Conservation (phyloP, 2,113 vertebrate genomes). For the Myiagra hebetior region DNA sequence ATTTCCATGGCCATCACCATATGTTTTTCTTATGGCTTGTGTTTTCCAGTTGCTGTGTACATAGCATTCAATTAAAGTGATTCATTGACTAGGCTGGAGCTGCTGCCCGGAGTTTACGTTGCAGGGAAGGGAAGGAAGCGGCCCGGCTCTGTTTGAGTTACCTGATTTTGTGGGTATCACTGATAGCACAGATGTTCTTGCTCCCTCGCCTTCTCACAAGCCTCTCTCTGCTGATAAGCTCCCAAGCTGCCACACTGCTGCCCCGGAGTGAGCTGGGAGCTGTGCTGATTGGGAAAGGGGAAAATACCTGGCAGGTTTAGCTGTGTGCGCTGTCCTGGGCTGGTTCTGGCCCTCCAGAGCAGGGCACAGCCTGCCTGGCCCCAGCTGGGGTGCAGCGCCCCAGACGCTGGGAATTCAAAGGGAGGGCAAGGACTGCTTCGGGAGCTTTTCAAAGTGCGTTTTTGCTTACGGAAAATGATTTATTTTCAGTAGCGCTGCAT, state of each 20-base stretch:
- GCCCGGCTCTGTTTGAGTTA: constrained; percentile 84
- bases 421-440: background rate
- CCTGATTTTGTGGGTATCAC: constrained; percentile 78
- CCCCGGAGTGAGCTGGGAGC: background rate
- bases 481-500: rapidly evolving
- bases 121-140: constrained; percentile 73
- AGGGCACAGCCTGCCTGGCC: background rate
- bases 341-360: background rate
- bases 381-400: too few relatives aligned
- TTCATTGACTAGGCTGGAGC: constrained; percentile 83
- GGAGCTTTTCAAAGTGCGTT: background rate
- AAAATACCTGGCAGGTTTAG: background rate
- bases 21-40: constrained; percentile 84
- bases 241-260: background rate
- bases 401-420: too few relatives aligned
- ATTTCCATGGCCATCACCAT: constrained; percentile 84
- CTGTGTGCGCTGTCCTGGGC: background rate
- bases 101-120: constrained; percentile 72
- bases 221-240: constrained; percentile 57
- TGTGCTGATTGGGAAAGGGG: background rate
- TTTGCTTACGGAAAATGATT: rapidly evolving
- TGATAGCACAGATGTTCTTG: constrained; percentile 85
- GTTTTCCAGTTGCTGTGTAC: constrained; percentile 87
- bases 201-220: constrained; percentile 75
- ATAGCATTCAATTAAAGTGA: constrained; percentile 91